A percentile compares a stretch with the other conserved stretches of the same genome.
Conservation (phyloP, 2,113 vertebrate species). For the Tachycineta bicolor region DNA sequence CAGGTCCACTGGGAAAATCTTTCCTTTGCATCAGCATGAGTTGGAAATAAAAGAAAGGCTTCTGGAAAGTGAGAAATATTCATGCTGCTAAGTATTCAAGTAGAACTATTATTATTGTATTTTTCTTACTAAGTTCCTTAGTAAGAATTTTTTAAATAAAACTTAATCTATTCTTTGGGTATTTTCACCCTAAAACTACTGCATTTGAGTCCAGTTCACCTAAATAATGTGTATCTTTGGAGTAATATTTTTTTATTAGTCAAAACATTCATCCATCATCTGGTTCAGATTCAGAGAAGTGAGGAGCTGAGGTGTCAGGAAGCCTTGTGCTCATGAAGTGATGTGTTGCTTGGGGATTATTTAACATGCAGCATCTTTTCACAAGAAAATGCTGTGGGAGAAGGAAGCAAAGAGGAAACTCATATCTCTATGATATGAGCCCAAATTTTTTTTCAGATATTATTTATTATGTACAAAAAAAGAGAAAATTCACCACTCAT, state of each 20-base stretch:
- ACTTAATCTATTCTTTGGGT: accelerated
- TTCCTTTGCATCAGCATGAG: background rate
- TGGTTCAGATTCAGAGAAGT: background rate
- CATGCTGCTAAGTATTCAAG: background rate
- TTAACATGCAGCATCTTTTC: background rate
- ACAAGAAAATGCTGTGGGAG: background rate
- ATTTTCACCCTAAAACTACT: background rate
- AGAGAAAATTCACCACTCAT: background rate
- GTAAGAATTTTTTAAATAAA: background rate
- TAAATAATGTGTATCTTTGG: background rate
- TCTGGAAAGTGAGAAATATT: background rate
- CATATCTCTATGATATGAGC: background rate
- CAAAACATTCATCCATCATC: background rate
- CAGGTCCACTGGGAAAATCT: background rate
- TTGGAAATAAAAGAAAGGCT: background rate
- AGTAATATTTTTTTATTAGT: background rate
- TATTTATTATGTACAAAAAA: background rate
- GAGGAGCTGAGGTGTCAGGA: background rate
- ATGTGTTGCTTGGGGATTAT: background rate
- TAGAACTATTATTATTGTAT: background rate
- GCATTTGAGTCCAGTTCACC: background rate
- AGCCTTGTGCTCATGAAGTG: background rate
- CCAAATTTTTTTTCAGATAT: background rate
- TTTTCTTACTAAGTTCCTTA: background rate
- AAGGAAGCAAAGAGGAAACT: background rate